A percentile compares a stretch with the other conserved stretches of the same genome.
Evolutionary conservation across 2,888 invertebrate species (phyloP).

Genomic region (Serrognathus titanus): DNA sequence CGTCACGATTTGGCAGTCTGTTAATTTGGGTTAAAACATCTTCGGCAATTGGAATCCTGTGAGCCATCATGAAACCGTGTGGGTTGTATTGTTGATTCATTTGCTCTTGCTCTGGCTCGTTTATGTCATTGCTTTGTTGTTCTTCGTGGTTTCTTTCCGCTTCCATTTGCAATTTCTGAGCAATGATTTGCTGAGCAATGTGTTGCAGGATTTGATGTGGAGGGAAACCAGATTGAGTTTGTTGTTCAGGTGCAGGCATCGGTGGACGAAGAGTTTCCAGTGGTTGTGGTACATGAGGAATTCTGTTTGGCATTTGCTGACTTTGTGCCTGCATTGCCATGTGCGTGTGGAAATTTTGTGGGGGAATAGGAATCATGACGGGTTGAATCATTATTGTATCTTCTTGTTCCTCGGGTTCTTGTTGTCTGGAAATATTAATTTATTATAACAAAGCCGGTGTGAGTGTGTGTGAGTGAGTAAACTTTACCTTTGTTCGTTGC

Average conservation of each 20-base stretch:
- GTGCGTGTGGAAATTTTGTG: constrained; percentile 43
- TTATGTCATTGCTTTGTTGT: constrained; percentile 30
- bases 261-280: constrained; percentile 55
- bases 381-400: constrained; percentile 49
- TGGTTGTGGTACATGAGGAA: constrained; percentile 48
- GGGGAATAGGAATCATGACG: constrained; percentile 47
- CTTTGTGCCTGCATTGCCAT: constrained; percentile 43
- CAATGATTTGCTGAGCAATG: constrained; percentile 48
- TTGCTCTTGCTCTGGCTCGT: constrained; percentile 18
- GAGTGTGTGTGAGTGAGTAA: neutral
- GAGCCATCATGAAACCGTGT: constrained; percentile 15
- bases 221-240: constrained; percentile 23
- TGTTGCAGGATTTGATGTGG: constrained; percentile 49
- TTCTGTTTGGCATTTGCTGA: constrained; percentile 38
- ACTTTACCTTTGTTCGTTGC: constrained; percentile 60
- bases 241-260: constrained; percentile 40
- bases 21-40: constrained; percentile 48
- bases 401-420: constrained; percentile 31
- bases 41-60: constrained; percentile 49
- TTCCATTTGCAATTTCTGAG: constrained; percentile 45
- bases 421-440: constrained; percentile 3
- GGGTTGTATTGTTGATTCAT: constrained; percentile 15
- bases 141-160: constrained; percentile 40
- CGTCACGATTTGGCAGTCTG: constrained; percentile 44
- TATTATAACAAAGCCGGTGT: neutral